Evolutionary conservation across 1,140 invertebrate genomes (phyloP).

Genomic region (Phortica variegata): DNA sequence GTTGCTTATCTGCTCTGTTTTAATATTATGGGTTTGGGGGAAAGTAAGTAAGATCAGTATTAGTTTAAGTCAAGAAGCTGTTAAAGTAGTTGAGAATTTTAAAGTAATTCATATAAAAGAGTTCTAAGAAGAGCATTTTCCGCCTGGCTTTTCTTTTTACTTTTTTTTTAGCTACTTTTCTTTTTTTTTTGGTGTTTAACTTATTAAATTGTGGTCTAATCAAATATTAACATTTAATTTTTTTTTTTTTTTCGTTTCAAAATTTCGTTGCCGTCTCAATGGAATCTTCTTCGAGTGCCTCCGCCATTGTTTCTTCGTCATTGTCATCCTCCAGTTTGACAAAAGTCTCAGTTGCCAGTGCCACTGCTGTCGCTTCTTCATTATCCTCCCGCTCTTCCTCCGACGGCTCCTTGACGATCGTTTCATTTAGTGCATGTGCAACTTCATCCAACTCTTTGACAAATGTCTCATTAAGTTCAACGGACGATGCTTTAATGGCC

Average conservation of each 20-base stretch:
- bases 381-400: conserved; percentile 22
- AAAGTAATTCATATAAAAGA: too few species aligned
- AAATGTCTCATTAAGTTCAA: conserved; percentile 30
- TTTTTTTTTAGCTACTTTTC: too few species aligned
- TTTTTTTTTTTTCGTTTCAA: conserved; percentile 14
- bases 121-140: neutral
- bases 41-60: neutral
- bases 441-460: conserved; percentile 36
- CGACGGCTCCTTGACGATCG: conserved; percentile 32
- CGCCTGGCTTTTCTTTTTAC: too few species aligned
- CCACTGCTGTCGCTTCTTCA: conserved; percentile 6
- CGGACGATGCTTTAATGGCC: neutral
- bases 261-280: conserved; percentile 39
- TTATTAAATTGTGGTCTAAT: too few species aligned
- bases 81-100: too few species aligned
- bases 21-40: neutral
- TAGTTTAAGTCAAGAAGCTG: too few species aligned
- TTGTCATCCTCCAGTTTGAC: conserved; percentile 23
- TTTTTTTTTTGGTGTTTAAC: too few species aligned
- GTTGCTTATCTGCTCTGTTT: conserved; percentile 57
- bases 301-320: neutral
- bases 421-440: conserved; percentile 34
- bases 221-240: too few species aligned
- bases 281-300: too few species aligned
- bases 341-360: conserved; percentile 31